Evolutionary conservation across 1,140 invertebrate genomes (phyloP), one percentile per base, ranked within the genome.

Genomic region (Drosophila cardini): DNA sequence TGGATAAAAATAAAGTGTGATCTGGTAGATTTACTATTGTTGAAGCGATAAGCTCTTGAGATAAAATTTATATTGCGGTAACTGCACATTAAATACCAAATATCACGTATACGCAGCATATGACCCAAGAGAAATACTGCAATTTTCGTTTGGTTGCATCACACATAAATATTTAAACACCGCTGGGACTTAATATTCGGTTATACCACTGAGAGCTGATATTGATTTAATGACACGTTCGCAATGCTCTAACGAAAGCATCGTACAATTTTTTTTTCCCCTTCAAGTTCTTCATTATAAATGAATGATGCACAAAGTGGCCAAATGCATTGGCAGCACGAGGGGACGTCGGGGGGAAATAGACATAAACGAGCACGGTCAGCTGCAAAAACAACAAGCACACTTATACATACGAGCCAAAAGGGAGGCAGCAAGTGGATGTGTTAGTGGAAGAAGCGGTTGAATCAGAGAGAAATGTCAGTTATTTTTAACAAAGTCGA

Each of bases 171-270:
- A 61, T 82, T 82, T 78, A 60, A 82, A 56, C 36, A 61, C 30
- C 53, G 16, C 32, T 50, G 16, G 18, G 43, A 10, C 15, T 69
- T 80, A 80, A 5, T 2, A 26, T 75, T 80, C 56, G 61, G 18
- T 32, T 30, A 42, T 58, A 34, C 53, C 50, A 26, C 21, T 26
- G 21, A 3, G 13, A 34, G 50, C 21, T 50, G 76, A 64, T 83
- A 83, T 83, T 76, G 76, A 83, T 76, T 83, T 72, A 83, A 79
- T 79, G 80, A 75, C 80, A 78, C 50, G 56, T 71, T 61, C 53
- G 38, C 30, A 67, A 70, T 52, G 40, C 21, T 46, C 18, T 15
- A 65, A n/a, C 45, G 30, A 48, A 60, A 62, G 52, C 45, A 56
- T 45, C 42, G 18, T 46, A 57, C 13, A 45, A 55, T 36, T 68